A percentile compares a stretch with the other conserved stretches of the same genome.
Conservation (phyloP, 2,888 invertebrate species). For the Diploptera punctata region DNA sequence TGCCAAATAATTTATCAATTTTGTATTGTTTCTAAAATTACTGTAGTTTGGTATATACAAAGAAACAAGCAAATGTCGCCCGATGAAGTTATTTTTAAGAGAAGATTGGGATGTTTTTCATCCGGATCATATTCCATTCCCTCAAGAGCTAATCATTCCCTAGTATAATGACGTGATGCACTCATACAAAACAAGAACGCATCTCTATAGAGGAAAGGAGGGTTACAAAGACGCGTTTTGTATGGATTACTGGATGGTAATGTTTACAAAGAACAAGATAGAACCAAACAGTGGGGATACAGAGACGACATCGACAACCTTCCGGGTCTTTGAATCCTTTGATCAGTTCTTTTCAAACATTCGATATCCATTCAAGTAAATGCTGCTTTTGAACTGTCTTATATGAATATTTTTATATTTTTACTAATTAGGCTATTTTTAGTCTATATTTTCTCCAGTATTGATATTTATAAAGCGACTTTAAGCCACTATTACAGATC, state of each 20-base stretch:
- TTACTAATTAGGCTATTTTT: background rate
- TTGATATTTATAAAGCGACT: no score
- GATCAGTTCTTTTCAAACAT: slow-evolving; percentile 12
- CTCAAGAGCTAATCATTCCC: background rate
- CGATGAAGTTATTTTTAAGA: no score
- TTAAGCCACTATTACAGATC: no score
- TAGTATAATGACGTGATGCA: background rate
- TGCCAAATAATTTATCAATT: no score
- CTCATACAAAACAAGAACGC: background rate
- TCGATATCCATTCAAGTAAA: slow-evolving; percentile 4
- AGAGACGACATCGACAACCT: background rate
- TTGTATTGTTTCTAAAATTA: no score
- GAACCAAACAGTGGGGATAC: no score
- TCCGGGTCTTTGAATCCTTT: slow-evolving; percentile 37
- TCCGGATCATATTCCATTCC: no score
- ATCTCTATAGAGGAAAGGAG: background rate
- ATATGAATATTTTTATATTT: no score
- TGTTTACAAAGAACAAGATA: slow-evolving; percentile 30
- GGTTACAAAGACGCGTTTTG: slow-evolving; percentile 22
- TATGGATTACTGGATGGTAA: slow-evolving; percentile 21
- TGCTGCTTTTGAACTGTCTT: no score
- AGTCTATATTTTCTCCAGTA: slow-evolving; percentile 5
- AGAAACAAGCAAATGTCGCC: no score
- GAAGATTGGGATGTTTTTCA: no score
- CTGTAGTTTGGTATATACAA: no score